phyloP scores from a whole-genome alignment of 2,888 invertebrate species.

The Euphydryas editha region DNA sequence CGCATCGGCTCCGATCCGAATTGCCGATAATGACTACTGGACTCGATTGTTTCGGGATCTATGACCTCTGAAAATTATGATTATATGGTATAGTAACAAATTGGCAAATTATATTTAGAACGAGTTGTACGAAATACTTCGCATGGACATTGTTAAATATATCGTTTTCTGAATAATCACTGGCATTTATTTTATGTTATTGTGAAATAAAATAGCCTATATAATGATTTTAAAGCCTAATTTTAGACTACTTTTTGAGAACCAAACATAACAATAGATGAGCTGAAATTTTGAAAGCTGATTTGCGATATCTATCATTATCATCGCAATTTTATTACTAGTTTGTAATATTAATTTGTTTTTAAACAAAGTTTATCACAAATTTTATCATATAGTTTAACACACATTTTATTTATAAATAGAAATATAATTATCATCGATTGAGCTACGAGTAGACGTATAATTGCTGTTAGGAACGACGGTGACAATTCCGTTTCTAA shows the following conservation, averaged over 20 bases:
- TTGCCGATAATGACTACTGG: constrained; percentile 34
- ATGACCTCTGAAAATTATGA: constrained; percentile 22
- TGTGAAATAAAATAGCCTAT: neutral
- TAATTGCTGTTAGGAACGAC: constrained; percentile 29
- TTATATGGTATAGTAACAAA: constrained; percentile 12
- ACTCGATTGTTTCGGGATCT: constrained; percentile 34
- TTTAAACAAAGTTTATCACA: too few species aligned
- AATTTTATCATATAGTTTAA: neutral
- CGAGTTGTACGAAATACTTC: neutral
- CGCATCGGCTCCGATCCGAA: constrained; percentile 36
- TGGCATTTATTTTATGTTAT: neutral
- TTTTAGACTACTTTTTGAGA: too few species aligned
- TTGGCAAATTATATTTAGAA: constrained; percentile 25
- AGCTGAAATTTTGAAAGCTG: too few species aligned
- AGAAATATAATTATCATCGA: neutral
- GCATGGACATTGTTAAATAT: neutral
- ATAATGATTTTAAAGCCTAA: neutral
- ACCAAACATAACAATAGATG: too few species aligned
- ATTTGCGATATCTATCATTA: too few species aligned
- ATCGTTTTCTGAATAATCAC: neutral
- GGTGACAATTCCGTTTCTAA: neutral
- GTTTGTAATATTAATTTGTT: too few species aligned
- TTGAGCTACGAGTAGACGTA: constrained; percentile 3
- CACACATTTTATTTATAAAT: neutral
- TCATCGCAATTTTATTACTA: too few species aligned